These are phyloP conservation scores for Steinernema khuongi DNA, from an alignment of 1,140 invertebrate genomes.

Conservation along the genomic window DNA sequence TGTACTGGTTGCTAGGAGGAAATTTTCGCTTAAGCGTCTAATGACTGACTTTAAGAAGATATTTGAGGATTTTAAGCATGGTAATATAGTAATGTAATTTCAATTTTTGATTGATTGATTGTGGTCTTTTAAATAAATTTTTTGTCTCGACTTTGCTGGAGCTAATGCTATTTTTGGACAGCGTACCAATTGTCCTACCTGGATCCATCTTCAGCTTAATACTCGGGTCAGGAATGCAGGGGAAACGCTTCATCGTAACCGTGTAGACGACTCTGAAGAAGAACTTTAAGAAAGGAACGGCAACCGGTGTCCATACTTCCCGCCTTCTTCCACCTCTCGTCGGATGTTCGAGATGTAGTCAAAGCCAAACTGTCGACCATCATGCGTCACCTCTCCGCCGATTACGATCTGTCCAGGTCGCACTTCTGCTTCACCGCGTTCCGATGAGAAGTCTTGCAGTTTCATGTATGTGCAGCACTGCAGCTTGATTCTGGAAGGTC, in stretches of 20 bases:
- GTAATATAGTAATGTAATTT: too few species aligned
- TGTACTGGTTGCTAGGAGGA: too few species aligned
- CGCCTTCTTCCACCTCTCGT: not conserved
- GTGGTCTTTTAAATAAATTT: too few species aligned
- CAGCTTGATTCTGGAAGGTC: not conserved
- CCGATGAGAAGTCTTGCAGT: not conserved
- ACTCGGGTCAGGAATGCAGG: not conserved
- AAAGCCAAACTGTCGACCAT: not conserved
- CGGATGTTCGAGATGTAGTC: slow-evolving; percentile 10
- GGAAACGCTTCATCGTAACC: not conserved
- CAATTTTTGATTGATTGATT: too few species aligned
- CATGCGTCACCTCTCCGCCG: slow-evolving; percentile 1
- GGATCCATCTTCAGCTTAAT: not conserved
- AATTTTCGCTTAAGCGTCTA: too few species aligned
- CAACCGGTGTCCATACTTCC: not conserved
- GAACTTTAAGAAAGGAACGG: not conserved
- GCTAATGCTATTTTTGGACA: not conserved
- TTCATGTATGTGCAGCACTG: not conserved
- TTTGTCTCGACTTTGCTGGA: too few species aligned
- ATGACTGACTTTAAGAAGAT: too few species aligned
- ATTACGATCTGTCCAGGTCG: not conserved
- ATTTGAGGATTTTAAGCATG: too few species aligned
- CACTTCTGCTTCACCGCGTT: not conserved
- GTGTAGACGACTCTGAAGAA: not conserved
- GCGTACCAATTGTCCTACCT: not conserved